These are phyloP conservation scores for Kryphioiulus occultus DNA, from an alignment of 2,888 invertebrate genomes.

Conservation along the genomic window DNA sequence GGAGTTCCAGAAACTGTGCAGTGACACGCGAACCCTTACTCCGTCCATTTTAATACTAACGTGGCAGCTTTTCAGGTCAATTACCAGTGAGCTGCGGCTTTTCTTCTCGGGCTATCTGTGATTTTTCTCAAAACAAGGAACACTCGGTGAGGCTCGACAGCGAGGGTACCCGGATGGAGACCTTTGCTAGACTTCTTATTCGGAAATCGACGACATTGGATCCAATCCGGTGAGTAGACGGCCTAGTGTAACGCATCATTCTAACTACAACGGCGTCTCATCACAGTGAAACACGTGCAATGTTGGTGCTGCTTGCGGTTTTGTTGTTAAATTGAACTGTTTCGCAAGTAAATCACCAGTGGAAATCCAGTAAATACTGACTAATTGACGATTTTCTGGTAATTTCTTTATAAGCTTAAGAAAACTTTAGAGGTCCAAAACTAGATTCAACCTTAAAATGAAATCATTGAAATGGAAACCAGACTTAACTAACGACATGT, in stretches of 20 bases:
- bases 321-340: not conserved
- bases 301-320: not conserved
- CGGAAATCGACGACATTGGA: too few species aligned
- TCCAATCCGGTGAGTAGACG: too few species aligned
- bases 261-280: too few species aligned
- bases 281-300: too few species aligned
- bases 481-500: too few species aligned
- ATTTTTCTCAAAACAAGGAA: not conserved
- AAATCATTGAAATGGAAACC: too few species aligned
- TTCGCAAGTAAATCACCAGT: not conserved
- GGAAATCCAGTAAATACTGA: too few species aligned
- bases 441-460: too few species aligned
- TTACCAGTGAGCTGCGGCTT: not conserved
- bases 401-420: too few species aligned
- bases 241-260: too few species aligned
- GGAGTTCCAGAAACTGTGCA: not conserved
- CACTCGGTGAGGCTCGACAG: not conserved
- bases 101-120: not conserved
- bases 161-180: not conserved
- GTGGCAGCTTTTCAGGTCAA: not conserved
- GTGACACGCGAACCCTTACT: not conserved
- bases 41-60: constrained; percentile 10
- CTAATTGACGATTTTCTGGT: not conserved
- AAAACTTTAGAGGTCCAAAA: too few species aligned
- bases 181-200: too few species aligned